A percentile compares a stretch with the other conserved stretches of the same genome.
phyloP scores from a whole-genome alignment of 2,113 vertebrate species.

The Microcebus ravelobensis region DNA sequence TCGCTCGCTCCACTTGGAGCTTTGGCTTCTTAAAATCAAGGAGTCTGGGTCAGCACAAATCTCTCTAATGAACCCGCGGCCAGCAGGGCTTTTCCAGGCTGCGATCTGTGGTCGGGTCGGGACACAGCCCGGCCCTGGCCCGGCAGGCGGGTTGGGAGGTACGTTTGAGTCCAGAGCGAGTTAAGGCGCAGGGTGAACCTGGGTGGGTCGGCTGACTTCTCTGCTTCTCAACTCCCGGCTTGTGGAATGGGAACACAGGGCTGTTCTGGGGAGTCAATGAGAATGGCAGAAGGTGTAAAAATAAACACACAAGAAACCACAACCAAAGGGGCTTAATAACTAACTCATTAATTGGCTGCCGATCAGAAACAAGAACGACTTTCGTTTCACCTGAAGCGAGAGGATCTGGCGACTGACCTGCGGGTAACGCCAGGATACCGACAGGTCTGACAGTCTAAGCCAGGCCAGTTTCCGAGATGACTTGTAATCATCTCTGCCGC shows the following conservation, averaged over 20 bases:
- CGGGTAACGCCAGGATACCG: not conserved
- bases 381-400: not conserved
- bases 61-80: not conserved
- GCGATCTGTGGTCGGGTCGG: not conserved
- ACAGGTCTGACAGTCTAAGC: not conserved
- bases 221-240: not conserved
- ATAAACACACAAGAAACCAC: too few relatives aligned
- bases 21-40: slow-evolving; percentile 26
- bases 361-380: not conserved
- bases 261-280: not conserved
- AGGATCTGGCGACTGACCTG: not conserved
- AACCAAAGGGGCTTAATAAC: not conserved
- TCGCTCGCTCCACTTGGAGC: not conserved
- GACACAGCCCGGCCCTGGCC: not conserved
- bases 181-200: not conserved
- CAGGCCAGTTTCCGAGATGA: not conserved
- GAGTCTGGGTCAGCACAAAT: slow-evolving; percentile 34
- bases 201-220: not conserved
- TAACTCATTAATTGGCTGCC: not conserved
- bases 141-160: not conserved
- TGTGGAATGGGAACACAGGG: not conserved
- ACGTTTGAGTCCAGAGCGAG: not conserved
- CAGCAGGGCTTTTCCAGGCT: not conserved
- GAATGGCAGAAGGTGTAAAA: not conserved
- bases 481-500: too few relatives aligned